Evolutionary conservation across 2,797 vertebrate genomes (phyloP), one percentile per base, ranked within the genome.

Genomic region (Enteromius viviparus): DNA sequence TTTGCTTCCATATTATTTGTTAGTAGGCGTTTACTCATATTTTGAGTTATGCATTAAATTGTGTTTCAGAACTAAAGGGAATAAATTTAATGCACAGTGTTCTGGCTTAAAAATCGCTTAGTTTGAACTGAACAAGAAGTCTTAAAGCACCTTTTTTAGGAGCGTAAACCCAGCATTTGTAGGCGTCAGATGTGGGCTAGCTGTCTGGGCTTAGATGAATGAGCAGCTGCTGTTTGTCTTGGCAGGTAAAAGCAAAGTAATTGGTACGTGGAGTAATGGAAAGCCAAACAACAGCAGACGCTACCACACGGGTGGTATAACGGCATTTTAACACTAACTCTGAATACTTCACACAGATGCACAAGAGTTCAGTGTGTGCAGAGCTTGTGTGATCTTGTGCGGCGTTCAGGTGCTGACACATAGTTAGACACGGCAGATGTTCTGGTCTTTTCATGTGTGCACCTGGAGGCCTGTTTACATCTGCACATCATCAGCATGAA

Each of bases 161-260:
- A 58, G 23, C 21, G 51, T 37, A 34, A 74, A 65, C 62, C 11
- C 14, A 76, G 37, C 6, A 51, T n/a, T 58, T 11, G 23, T 60
- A 23, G 29, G 34, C 0, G 19, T 40, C 47, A 53, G 15, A 53
- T 53, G 80, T 29, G 64, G 0, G 45, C 77, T 51, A 17, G 55
- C 65, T 26, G 14, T 53, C 58, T 37, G 5, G 14, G 42, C 21
- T 65, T 23, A 78, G 60, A 51, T 78, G 77, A 32, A 74, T 51
- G 17, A 65, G 37, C 81, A 88, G 84, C 82, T 85, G 84, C 45
- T 85, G 81, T 85, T 82, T 85, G 79, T 84, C 19, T 76, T 85
- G 34, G 71, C 76, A 80, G 60, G 77, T 80, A 42, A 42, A 65
- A 76, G 66, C 37, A 47, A 78, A 69, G 49, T 62, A 68, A 74